Percentiles rank a stretch among this genome's conserved stretches.
Evolutionary conservation across 2,888 invertebrate genomes (phyloP).

Genomic region (Papilio gigon): DNA sequence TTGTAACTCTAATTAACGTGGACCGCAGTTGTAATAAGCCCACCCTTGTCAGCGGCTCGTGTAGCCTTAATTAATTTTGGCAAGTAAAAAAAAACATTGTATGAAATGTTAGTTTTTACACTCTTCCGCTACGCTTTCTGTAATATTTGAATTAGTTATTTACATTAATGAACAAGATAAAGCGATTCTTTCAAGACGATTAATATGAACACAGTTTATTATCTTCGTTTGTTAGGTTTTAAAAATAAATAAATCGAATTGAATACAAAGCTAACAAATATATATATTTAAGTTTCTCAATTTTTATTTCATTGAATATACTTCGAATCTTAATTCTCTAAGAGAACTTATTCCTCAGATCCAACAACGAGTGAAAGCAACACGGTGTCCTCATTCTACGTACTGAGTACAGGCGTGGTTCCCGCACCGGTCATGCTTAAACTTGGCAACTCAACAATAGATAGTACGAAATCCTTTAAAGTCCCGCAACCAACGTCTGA

Average conservation of each 20-base stretch:
- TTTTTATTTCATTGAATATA: too few species aligned
- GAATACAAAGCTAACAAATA: too few species aligned
- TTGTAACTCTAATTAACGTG: conserved; percentile 14
- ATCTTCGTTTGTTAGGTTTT: too few species aligned
- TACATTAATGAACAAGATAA: neutral
- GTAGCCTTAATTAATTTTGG: conserved; percentile 13
- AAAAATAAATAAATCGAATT: too few species aligned
- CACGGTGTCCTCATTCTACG: conserved; percentile 75
- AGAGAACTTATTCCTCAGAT: conserved; percentile 51
- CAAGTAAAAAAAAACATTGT: conserved; percentile 14
- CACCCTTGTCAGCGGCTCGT: conserved; percentile 5
- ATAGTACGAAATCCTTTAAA: conserved; percentile 78
- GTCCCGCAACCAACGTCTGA: conserved; percentile 69
- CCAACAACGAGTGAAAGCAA: conserved; percentile 63
- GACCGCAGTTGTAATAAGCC: conserved; percentile 8
- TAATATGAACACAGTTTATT: too few species aligned
- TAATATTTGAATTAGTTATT: neutral
- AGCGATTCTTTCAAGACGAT: neutral
- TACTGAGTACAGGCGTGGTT: conserved; percentile 68
- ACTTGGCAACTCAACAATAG: conserved; percentile 78
- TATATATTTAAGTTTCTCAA: too few species aligned
- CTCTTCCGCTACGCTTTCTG: neutral
- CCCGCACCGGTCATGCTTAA: conserved; percentile 75
- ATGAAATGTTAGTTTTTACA: neutral
- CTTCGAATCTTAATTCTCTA: neutral